Base-by-base conservation (phyloP, 1,140 invertebrate species). In the Plectrocnemia conspersa region DNA sequence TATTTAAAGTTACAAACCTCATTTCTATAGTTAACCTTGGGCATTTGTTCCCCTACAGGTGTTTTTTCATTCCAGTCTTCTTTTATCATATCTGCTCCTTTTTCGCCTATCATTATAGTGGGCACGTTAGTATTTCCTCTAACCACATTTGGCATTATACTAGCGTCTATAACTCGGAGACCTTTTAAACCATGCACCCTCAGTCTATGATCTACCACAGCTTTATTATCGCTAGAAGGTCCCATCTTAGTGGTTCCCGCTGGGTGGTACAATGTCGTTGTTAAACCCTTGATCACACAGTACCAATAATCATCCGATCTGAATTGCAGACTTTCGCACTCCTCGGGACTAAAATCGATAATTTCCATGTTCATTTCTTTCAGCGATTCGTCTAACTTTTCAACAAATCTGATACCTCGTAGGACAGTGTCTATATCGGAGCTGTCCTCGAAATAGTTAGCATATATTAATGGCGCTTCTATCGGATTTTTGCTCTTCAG, bases 171-270 rank as follows among this genome's bases (percentile, higher is more conserved):
- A 0, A 92, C 85, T 58, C 89, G 75, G 9, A 91, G 61, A n/a
- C 80, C 78, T n/a, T 68, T 64, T 1, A 87, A 70, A 0, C 84
- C 82, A 63, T 81, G 75, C 1, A 91, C 84, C 22, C 77, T 73
- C 0, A 93, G 70, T 25, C 82, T 64, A 0, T 80, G 69, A 68
- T 89, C 82, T 0, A 86, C 79, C 2, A 88, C 83, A 27, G 86
- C 73, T 19, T 71, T 66, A 36, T 70, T 56, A 70, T 89, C 86
- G 9, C 52, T 63, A 3, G 64, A 63, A 0, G 80, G 77, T 6
- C 87, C 88, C 89, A 91, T 91, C 69, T 85, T 89, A 18, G 81
- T 82, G 0, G 88, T 89, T 0, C 86, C 84, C 5, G 80, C 77
- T 3, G 85, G 84, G 69, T 88, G 86, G 58, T 81, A 88, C 1